phyloP scores from a whole-genome alignment of 2,797 vertebrate genomes.

The Enteromius unitaeniatus region DNA sequence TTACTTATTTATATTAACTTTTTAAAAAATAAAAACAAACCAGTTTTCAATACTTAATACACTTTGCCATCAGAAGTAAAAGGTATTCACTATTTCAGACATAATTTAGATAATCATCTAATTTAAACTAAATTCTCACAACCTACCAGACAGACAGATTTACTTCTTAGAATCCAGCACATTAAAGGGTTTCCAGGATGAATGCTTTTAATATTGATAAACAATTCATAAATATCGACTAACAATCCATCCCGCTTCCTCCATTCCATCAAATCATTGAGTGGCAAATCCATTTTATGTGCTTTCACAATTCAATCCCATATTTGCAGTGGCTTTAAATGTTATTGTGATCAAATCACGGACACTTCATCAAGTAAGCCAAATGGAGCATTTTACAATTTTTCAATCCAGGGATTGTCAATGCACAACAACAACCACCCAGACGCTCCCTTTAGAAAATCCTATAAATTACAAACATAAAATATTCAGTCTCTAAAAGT shows the following conservation, averaged over 20 bases:
- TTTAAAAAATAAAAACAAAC: no score
- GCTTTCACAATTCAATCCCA: not conserved
- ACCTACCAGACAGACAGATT: not conserved
- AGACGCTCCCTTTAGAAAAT: not conserved
- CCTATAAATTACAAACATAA: not conserved
- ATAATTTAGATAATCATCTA: not conserved
- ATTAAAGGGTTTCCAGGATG: not conserved
- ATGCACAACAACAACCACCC: not conserved
- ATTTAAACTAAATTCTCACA: not conserved
- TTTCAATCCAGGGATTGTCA: slow-evolving; percentile 13
- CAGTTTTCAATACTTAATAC: no score
- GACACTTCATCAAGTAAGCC: slow-evolving; percentile 10
- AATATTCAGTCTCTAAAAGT: slow-evolving; percentile 2
- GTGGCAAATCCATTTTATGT: slow-evolving; percentile 22
- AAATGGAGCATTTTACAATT: not conserved
- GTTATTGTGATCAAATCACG: slow-evolving; percentile 25
- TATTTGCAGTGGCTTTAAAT: not conserved
- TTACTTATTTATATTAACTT: no score
- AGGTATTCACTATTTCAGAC: not conserved
- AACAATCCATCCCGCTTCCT: not conserved
- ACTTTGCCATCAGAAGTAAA: not conserved
- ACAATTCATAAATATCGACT: slow-evolving; percentile 18
- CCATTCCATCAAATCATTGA: slow-evolving; percentile 7
- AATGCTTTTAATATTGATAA: not conserved
- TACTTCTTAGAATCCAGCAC: not conserved